phyloP scores from a whole-genome alignment of 2,888 invertebrate species.

The Dasysyrphus tricinctus region DNA sequence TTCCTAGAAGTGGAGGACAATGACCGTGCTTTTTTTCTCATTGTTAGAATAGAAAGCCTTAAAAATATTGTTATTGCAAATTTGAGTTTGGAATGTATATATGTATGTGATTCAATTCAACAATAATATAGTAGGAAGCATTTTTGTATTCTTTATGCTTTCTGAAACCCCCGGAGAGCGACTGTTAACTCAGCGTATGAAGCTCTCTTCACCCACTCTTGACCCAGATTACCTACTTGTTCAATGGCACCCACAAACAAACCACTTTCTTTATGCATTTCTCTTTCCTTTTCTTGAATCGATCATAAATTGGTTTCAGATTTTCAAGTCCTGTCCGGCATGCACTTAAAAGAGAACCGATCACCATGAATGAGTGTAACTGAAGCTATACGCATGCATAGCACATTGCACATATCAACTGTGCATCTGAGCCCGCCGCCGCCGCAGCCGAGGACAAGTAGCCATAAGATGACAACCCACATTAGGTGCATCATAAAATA shows the following conservation, averaged over 20 bases:
- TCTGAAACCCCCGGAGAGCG: not conserved
- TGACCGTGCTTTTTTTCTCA: too few species aligned
- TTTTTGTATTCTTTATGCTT: not conserved
- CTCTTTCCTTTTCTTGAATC: constrained; percentile 38
- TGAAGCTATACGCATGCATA: constrained; percentile 24
- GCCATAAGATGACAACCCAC: constrained; percentile 67
- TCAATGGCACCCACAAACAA: constrained; percentile 36
- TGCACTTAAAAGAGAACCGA: constrained; percentile 53
- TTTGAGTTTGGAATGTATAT: too few species aligned
- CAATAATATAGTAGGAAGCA: too few species aligned
- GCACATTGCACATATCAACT: constrained; percentile 19
- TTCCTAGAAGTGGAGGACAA: too few species aligned
- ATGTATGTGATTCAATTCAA: too few species aligned
- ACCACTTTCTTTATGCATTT: constrained; percentile 50
- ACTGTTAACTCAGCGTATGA: not conserved
- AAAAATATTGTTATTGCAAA: too few species aligned
- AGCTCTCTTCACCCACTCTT: constrained; percentile 22
- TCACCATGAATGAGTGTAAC: constrained; percentile 7
- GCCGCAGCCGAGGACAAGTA: constrained; percentile 31
- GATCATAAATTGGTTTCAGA: constrained; percentile 42
- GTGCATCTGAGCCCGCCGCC: constrained; percentile 1
- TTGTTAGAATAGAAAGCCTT: too few species aligned
- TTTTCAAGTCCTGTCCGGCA: not conserved
- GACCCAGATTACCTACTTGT: constrained; percentile 35
- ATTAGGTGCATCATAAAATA: constrained; percentile 70